Evolutionary conservation across 1,140 invertebrate species (phyloP), one percentile per base, ranked within the genome.

Genomic region (Pogonomyrmex californicus): DNA sequence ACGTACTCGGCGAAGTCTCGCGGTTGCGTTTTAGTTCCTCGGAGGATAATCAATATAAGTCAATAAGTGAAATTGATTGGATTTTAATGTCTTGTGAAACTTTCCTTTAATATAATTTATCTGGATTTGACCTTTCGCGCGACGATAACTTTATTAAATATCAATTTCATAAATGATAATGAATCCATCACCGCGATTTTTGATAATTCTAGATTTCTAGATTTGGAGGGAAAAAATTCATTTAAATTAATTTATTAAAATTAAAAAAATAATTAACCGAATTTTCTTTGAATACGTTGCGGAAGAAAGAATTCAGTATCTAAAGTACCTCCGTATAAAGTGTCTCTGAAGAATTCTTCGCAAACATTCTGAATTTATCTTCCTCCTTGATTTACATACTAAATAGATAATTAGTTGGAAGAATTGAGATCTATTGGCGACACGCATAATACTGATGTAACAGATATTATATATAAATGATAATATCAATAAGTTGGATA

Each of bases 41-140:
- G 36, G 79, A 73, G 68, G 56, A 83, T 73, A 73, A 83, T 83
- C 79, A 73, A 82, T 82, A 82, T 73, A 82, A 83, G 33, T 83
- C 66, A 73, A 83, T 83, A 83, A 73, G 47, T 17, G 65, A 83
- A 73, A 83, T 82, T 58, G 79, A 83, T 83, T 73, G 54, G 79
- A 60, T 73, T 83, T 83, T 83, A 83, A 83, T 73, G 54, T 60
- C 79, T 60, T 60, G 41, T 54, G 14, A 33, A 73, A 83, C 44
- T 73, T 60, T 73, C 41, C 30, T 73, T 38, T 79, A 51, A 73
- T 83, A 73, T 83, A 47, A 73, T 73, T 73, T 73, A 73, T 56
- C 41, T 51, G n/a, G 30, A 60, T 83, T 73, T 60, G 56, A 83
- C 56, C 30, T 81, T 58, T 33, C 30, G 58, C 58, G 76, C 44